Evolutionary conservation across 2,797 vertebrate genomes (phyloP), one percentile per base, ranked within the genome.

Genomic region (Petrocephalus schoutedeni): DNA sequence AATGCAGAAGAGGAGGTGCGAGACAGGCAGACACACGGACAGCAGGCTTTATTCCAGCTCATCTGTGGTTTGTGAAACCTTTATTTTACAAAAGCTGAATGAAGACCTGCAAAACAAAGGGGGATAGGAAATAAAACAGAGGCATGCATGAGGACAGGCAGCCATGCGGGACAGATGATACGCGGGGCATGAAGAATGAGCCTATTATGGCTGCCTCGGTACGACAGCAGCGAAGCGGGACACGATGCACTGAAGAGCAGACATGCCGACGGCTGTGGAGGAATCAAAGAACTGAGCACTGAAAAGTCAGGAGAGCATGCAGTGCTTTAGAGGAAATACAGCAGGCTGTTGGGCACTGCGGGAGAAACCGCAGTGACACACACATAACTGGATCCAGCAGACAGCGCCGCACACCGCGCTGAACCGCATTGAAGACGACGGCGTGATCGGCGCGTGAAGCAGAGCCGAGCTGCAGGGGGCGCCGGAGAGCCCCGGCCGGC

Each of bases 1-100:
- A 54, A 57, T 59, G 41, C 64, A 57, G 58, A 83, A 82, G 85
- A 19, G 82, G 5, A 87, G n/a, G 58, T 67, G 59, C 36, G 49
- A 87, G 82, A 88, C 58, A 90, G 86, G 49, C 87, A 88, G 21
- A 89, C 28, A 90, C 87, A 89, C 19, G 88, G 51, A 90, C 64
- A 91, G 85, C 53, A 91, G 90, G 88, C 87, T 96, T 95, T 95
- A 95, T 96, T 95, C 21, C 88, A 45, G 16, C 45, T 56, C 5
- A 54, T 45, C 32, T 85, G 83, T 87, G 87, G 87, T 71, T 87
- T 64, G 23, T 84, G 45, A 54, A 82, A 45, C 86, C 67, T 90
- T 88, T n/a, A 88, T 86, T 85, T 87, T 82, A 89, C 88, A 91
- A 84, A 87, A 74, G 85, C 16, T 16, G 19, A 58, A 49, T 4